Base-by-base conservation (phyloP, 2,113 vertebrate species). In the Lipophrys pholis region DNA sequence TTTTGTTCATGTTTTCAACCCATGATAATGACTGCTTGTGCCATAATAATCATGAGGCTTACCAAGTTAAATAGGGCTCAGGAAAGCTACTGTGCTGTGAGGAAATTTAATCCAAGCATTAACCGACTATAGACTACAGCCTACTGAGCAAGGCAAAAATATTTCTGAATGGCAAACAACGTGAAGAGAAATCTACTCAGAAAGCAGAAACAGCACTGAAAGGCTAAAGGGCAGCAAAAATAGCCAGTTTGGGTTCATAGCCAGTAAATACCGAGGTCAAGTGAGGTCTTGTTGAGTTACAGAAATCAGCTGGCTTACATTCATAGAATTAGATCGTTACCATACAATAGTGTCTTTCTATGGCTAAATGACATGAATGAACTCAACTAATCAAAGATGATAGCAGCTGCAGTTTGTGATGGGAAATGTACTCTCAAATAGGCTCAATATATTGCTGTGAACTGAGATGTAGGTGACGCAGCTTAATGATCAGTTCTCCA, bases 31-130 rank as follows among this genome's bases (percentile, higher is more conserved):
- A 86, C 89, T 84, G 80, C 87, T 85, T 85, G 81, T 81, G 83
- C 85, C 82, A 85, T 87, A 89, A 88, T 91, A 87, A 88, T 90
- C 82, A 82, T 81, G 85, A 85, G 85, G 86, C 85, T 91, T 90
- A 84, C 80, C 87, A 81, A 91, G 90, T 92, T 91, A 92, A 93
- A 92, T 90, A 87, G 89, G 85, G 83, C 89, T 93, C 89, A 91
- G 87, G 90, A 73, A 83, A 80, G 90, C 90, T 86, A 83, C 91
- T 86, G 90, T 76, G 87, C 89, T 84, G 84, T 85, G 88, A 89
- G 89, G 89, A 90, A 92, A 93, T 92, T 90, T 84, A 92, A 92
- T 91, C 85, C 83, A 83, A 81, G 83, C 80, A 84, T 90, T 92
- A 86, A 86, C 81, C 59, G 80, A 74, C 36, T 79, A 72, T 83